Percentiles rank a stretch among this genome's conserved stretches.
Evolutionary conservation across 92 coral and sea anemone genomes (phyloP).

Genomic region (Zoanthus solanderi): DNA sequence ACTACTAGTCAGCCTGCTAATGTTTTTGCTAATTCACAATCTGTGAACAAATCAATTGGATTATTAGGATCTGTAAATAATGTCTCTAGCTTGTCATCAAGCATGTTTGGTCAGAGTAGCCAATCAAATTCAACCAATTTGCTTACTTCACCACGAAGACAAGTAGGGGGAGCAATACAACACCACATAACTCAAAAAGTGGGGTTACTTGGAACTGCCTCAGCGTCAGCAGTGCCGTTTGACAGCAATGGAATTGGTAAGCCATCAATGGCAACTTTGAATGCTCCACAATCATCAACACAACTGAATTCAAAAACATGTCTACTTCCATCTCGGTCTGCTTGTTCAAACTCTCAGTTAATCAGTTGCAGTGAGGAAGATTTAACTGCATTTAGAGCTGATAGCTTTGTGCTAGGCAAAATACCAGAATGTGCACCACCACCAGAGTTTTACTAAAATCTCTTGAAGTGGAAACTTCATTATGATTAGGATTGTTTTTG

Average conservation of each 20-base stretch:
- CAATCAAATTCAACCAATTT: slow-evolving; percentile 33
- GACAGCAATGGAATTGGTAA: slow-evolving; percentile 33
- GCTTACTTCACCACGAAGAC: slow-evolving; percentile 47
- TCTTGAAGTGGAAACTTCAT: too few species aligned
- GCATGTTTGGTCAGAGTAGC: slow-evolving; percentile 22
- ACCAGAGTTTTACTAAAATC: slow-evolving; percentile 74
- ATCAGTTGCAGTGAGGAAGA: slow-evolving; percentile 81
- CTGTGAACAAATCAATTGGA: slow-evolving; percentile 36
- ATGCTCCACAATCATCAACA: not conserved
- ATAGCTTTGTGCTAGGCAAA: slow-evolving; percentile 86
- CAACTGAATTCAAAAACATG: slow-evolving; percentile 2
- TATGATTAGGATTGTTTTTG: too few species aligned
- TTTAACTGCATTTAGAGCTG: slow-evolving; percentile 87
- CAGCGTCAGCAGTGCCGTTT: slow-evolving; percentile 13
- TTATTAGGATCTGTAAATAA: slow-evolving; percentile 43
- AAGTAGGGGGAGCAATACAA: slow-evolving; percentile 40
- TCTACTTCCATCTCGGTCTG: slow-evolving; percentile 9
- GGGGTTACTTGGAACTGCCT: slow-evolving; percentile 59
- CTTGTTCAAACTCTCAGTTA: slow-evolving; percentile 24
- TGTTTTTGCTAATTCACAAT: slow-evolving; percentile 52
- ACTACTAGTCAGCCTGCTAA: slow-evolving; percentile 32
- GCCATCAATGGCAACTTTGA: slow-evolving; percentile 10
- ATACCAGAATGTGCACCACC: slow-evolving; percentile 98
- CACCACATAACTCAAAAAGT: slow-evolving; percentile 18
- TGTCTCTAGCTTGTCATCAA: not conserved